Percentiles rank a stretch among this genome's conserved stretches.
These are phyloP conservation scores for Lagocephalus sceleratus DNA, from an alignment of 2,797 vertebrate genomes.

Conservation along the genomic window DNA sequence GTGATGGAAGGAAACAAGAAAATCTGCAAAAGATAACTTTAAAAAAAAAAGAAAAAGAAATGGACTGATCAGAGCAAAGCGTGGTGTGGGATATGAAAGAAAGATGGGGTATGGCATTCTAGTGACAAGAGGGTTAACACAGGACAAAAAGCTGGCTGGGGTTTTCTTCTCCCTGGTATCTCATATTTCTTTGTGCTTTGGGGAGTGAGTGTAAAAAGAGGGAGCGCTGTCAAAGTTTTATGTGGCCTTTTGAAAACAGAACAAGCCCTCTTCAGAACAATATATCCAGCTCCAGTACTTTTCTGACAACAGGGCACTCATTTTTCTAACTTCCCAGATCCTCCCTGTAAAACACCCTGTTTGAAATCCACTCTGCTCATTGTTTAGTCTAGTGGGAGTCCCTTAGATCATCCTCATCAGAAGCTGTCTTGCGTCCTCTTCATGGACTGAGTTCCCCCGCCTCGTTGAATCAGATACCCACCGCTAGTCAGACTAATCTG, in stretches of 20 bases:
- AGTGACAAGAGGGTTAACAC: constrained; percentile 47
- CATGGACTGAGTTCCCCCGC: constrained; percentile 33
- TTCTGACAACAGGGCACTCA: constrained; percentile 59
- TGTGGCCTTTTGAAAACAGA: constrained; percentile 72
- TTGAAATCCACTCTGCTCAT: constrained; percentile 68
- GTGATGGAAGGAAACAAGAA: constrained; percentile 39
- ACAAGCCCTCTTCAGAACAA: constrained; percentile 68
- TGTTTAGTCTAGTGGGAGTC: constrained; percentile 76
- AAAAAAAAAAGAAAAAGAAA: constrained; percentile 30
- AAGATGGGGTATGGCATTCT: constrained; percentile 25
- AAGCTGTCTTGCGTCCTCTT: constrained; percentile 50
- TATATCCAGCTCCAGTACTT: constrained; percentile 64
- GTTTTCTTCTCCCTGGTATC: constrained; percentile 62
- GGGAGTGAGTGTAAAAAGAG: constrained; percentile 58
- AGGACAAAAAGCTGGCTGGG: constrained; percentile 48
- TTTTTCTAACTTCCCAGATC: constrained; percentile 58
- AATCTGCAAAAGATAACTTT: constrained; percentile 33
- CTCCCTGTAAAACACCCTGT: constrained; percentile 61
- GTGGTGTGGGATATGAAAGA: background rate
- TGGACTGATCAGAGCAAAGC: constrained; percentile 25
- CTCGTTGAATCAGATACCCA: constrained; percentile 18
- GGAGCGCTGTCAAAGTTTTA: constrained; percentile 65
- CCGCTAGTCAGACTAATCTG: constrained; percentile 27
- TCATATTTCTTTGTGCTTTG: constrained; percentile 69
- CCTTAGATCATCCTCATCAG: constrained; percentile 70